These are phyloP conservation scores for Lamellibrachia satsuma DNA, from an alignment of 2,888 invertebrate genomes.

Conservation along the genomic window DNA sequence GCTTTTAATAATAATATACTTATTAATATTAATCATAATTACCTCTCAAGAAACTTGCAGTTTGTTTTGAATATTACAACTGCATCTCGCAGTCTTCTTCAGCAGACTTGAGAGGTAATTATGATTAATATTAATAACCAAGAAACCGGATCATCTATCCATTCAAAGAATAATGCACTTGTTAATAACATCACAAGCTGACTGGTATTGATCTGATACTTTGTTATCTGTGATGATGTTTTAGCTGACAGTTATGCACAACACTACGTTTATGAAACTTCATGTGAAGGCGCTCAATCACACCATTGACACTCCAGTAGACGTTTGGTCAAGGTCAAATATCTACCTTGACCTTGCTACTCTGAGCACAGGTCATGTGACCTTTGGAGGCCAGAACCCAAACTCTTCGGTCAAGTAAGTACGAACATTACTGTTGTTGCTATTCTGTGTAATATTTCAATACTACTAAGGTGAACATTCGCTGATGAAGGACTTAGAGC, in stretches of 20 bases:
- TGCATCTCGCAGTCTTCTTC: no score
- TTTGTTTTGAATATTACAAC: no score
- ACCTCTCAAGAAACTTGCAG: no score
- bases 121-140: no score
- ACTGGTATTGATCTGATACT: no score
- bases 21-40: no score
- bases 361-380: slow-evolving; percentile 28
- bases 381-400: slow-evolving; percentile 42
- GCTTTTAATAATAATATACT: no score
- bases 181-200: no score
- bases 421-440: not conserved
- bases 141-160: no score
- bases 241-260: slow-evolving; percentile 40
- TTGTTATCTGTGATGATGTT: not conserved
- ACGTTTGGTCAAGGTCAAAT: slow-evolving; percentile 24
- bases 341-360: slow-evolving; percentile 25
- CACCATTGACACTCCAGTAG: slow-evolving; percentile 22
- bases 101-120: no score
- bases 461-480: not conserved
- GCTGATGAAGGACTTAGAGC: no score
- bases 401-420: slow-evolving; percentile 29
- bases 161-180: no score
- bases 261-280: slow-evolving; percentile 34
- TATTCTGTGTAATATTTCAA: not conserved
- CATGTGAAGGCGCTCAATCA: slow-evolving; percentile 28